Evolutionary conservation across 1,140 invertebrate species (phyloP), one percentile per base, ranked within the genome.

Genomic region (Heterodera schachtii): DNA sequence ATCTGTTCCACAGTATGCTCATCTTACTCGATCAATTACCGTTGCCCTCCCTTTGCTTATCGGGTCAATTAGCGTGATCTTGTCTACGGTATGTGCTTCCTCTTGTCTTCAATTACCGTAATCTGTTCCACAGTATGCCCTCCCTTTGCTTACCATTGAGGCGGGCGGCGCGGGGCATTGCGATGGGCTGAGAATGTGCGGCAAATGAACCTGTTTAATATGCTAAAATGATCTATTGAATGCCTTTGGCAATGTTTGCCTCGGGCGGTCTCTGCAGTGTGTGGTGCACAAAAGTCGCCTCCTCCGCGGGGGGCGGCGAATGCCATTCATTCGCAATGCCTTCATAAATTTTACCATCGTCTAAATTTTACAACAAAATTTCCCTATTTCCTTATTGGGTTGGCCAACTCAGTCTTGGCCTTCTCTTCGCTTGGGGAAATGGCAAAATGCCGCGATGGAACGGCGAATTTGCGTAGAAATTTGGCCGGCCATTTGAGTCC

Each of bases 181-280:
- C 19, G 80, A 4, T 7, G 80, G 80, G 46, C 80, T 81, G 9
- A 81, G 46, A 70, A 82, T 83, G 43, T 70, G 81, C 13, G 81
- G 81, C 43, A 83, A 60, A 47, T 66, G 16, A 1, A 57, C 43
- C 75, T 76, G 11, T 66, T 31, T 79, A 43, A 41, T 2, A 13
- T 31, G 3, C n/a, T 6, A 6, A 75, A 21, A 7, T 60, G 52
- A 0, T 43, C 6, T 9, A 8, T 52, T 0, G 49, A 77, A 46
- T 19, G 52, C 21, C 60, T 31, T 78, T 46, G 79, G 9, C 83
- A 81, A 79, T 60, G n/a, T 43, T 13, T 71, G 41, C 69, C 69
- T 84, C 69, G 1, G 87, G 74, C 57, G 84, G 87, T 47, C 84
- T 64, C 70, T 85, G 85, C n/a, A 85, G 83, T 7, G 84, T 85